These are phyloP conservation scores for Lytechinus pictus DNA, from an alignment of 35 echinoderm and acorn worm species.

Conservation along the genomic window DNA sequence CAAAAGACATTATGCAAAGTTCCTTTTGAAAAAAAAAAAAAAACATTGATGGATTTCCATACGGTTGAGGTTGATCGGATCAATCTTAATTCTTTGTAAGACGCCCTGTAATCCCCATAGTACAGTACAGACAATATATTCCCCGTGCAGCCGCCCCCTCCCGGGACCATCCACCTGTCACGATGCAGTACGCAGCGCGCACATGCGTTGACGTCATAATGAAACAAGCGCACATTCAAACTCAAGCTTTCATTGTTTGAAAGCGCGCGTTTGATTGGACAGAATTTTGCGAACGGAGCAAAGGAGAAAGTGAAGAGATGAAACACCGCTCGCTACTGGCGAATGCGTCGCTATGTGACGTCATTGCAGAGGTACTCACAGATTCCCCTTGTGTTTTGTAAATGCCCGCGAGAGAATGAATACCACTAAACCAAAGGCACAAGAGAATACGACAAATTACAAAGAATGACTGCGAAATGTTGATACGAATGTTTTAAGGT, in stretches of 20 bases:
- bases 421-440: neutral
- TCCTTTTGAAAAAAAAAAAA: no score
- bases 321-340: neutral
- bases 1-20: no score
- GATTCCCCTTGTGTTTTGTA: conserved; percentile 16
- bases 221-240: neutral
- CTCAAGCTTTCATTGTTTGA: neutral
- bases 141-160: no score
- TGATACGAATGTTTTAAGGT: neutral
- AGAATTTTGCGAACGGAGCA: neutral
- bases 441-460: neutral
- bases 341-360: conserved; percentile 26
- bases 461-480: neutral
- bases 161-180: no score
- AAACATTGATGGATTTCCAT: no score
- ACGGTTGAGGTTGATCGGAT: no score
- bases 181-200: neutral
- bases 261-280: conserved; percentile 23
- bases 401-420: conserved; percentile 32
- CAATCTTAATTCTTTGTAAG: no score
- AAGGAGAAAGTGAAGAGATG: neutral
- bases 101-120: no score
- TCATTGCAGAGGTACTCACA: neutral
- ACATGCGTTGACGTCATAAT: conserved; percentile 31
- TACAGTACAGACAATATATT: no score